phyloP scores from a whole-genome alignment of 1,140 invertebrate genomes.

The Zaprionus lachaisei region DNA sequence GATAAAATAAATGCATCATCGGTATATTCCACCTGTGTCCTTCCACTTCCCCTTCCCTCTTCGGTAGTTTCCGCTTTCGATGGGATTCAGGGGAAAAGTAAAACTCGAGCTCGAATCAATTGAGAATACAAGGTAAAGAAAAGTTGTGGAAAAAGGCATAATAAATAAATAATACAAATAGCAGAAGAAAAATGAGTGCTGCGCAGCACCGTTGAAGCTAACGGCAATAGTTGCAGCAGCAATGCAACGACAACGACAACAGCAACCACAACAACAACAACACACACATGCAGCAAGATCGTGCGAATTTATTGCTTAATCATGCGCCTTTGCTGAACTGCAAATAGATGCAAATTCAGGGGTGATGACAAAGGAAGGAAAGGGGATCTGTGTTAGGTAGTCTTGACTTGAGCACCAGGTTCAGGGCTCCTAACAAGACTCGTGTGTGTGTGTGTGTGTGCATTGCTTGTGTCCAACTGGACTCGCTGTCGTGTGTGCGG shows the following conservation, averaged over 20 bases:
- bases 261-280: slow-evolving; percentile 17
- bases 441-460: slow-evolving; percentile 20
- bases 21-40: too few relatives aligned
- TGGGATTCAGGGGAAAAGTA: slow-evolving; percentile 39
- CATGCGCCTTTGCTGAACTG: slow-evolving; percentile 67
- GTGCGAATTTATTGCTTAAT: slow-evolving; percentile 80
- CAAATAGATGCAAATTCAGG: slow-evolving; percentile 62
- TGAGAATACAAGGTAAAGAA: slow-evolving; percentile 43
- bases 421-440: slow-evolving; percentile 46
- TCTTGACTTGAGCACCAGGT: slow-evolving; percentile 12
- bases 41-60: background rate
- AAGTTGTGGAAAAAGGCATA: slow-evolving; percentile 15
- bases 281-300: slow-evolving; percentile 46
- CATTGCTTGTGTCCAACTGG: background rate
- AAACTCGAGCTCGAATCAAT: slow-evolving; percentile 56
- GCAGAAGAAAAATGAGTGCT: slow-evolving; percentile 20
- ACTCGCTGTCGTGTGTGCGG: background rate
- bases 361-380: background rate
- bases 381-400: background rate
- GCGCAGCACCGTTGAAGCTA: slow-evolving; percentile 31
- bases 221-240: slow-evolving; percentile 30
- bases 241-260: slow-evolving; percentile 16
- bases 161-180: slow-evolving; percentile 32
- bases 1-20: too few relatives aligned
- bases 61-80: slow-evolving; percentile 18